Conservation (phyloP, 2,113 vertebrate species). For the Myanophis thanlyinensis region DNA sequence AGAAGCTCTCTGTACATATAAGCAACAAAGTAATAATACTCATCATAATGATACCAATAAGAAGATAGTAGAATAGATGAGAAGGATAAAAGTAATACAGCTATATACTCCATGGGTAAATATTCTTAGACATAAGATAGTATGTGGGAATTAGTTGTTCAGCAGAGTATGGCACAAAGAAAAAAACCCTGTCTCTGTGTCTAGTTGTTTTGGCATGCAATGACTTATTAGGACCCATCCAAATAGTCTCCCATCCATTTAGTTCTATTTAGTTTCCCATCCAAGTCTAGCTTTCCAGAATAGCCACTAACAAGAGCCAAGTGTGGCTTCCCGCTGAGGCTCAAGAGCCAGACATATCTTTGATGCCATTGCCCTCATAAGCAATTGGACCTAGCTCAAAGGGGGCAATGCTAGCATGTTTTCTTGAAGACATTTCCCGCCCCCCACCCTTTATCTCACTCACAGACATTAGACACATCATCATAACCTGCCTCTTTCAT, state of each 20-base stretch:
- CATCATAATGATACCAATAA: not conserved
- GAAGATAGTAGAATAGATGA: not conserved
- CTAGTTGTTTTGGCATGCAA: not conserved
- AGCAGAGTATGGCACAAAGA: not conserved
- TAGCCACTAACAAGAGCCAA: not conserved
- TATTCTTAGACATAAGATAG: not conserved
- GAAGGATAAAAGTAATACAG: not conserved
- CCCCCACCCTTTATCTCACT: not conserved
- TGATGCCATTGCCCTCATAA: not conserved
- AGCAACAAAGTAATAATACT: not conserved
- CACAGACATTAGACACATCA: not conserved
- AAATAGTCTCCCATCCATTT: not conserved
- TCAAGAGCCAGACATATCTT: not conserved
- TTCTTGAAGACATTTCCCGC: not conserved
- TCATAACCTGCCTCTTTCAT: rapidly evolving
- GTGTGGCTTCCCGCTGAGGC: not conserved
- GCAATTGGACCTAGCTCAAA: not conserved
- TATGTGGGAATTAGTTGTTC: not conserved
- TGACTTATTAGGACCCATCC: not conserved
- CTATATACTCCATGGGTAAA: not conserved
- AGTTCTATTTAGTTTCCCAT: not conserved
- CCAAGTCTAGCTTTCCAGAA: not conserved
- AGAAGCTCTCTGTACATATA: not conserved
- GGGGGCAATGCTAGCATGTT: not conserved
- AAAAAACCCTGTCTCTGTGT: not conserved